Conservation (phyloP, 35 echinoderm and acorn worm species). For the Heliocidaris erythrogramma region DNA sequence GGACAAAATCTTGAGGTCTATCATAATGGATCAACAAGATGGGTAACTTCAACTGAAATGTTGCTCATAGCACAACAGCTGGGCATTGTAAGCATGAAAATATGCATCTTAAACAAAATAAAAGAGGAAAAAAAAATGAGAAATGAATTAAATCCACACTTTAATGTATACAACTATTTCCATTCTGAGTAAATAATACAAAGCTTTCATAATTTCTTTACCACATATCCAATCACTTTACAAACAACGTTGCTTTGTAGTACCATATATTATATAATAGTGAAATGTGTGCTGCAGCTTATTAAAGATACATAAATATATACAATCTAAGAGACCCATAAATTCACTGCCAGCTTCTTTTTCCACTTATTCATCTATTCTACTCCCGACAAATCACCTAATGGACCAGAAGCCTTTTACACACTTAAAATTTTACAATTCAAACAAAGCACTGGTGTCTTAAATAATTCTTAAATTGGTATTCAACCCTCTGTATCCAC, state of each 20-base stretch:
- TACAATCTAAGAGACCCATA: neutral
- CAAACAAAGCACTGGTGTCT: too few species aligned
- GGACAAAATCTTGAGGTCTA: neutral
- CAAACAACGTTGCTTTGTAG: neutral
- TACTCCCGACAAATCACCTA: neutral
- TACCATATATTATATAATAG: conserved; percentile 6
- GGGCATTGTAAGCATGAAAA: too few species aligned
- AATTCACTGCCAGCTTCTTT: neutral
- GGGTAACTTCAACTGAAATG: neutral
- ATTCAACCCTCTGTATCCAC: too few species aligned
- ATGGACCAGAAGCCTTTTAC: neutral
- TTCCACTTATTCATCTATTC: neutral
- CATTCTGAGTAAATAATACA: neutral
- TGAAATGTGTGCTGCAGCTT: neutral
- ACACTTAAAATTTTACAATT: too few species aligned
- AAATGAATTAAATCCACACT: neutral
- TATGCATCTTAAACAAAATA: too few species aligned
- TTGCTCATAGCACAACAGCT: too few species aligned
- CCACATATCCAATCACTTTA: neutral
- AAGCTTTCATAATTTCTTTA: neutral
- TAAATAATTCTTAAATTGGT: too few species aligned
- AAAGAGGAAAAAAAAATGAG: neutral
- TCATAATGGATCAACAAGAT: neutral
- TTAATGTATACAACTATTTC: neutral
- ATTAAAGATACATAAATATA: neutral